These are phyloP conservation scores for Henricia sp. DNA, from an alignment of 53 echinoderm and acorn worm species.

Conservation along the genomic window DNA sequence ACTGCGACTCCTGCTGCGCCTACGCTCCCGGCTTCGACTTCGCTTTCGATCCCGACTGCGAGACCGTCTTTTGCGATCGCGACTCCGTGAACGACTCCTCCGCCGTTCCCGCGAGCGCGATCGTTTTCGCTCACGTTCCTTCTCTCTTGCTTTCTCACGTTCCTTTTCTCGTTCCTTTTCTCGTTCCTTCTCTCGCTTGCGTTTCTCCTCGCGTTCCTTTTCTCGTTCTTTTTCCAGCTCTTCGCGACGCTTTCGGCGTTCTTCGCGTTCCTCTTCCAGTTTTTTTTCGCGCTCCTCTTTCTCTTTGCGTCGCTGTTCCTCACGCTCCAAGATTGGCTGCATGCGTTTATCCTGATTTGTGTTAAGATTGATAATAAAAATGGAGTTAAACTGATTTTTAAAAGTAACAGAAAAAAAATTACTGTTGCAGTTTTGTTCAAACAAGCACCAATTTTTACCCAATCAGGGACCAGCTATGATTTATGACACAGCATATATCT, in stretches of 20 bases:
- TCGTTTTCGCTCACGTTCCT: conserved; percentile 50
- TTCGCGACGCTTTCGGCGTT: conserved; percentile 75
- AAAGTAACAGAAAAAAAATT: too few species aligned
- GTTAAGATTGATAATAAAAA: too few species aligned
- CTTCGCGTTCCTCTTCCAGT: conserved; percentile 82
- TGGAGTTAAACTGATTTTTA: too few species aligned
- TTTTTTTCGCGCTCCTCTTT: conserved; percentile 78
- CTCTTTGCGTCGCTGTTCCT: conserved; percentile 65
- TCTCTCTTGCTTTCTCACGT: conserved; percentile 61
- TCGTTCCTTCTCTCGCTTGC: conserved; percentile 74
- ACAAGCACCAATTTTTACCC: too few species aligned
- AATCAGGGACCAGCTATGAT: too few species aligned
- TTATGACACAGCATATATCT: too few species aligned
- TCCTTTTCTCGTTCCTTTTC: conserved; percentile 57
- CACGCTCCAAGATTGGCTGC: conserved; percentile 55
- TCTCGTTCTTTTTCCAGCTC: conserved; percentile 66
- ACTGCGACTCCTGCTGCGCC: conserved; percentile 66
- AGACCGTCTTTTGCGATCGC: conserved; percentile 19
- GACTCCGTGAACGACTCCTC: conserved; percentile 40
- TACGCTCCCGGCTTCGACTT: conserved; percentile 49
- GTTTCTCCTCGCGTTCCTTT: conserved; percentile 76
- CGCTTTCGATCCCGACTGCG: conserved; percentile 7
- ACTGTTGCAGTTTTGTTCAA: too few species aligned
- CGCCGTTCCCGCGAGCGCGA: conserved; percentile 65
- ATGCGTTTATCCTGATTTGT: conserved; percentile 84